Percentiles rank a stretch among this genome's conserved stretches.
These are phyloP conservation scores for Metopia argyrocephala DNA, from an alignment of 2,888 invertebrate genomes.

Conservation along the genomic window DNA sequence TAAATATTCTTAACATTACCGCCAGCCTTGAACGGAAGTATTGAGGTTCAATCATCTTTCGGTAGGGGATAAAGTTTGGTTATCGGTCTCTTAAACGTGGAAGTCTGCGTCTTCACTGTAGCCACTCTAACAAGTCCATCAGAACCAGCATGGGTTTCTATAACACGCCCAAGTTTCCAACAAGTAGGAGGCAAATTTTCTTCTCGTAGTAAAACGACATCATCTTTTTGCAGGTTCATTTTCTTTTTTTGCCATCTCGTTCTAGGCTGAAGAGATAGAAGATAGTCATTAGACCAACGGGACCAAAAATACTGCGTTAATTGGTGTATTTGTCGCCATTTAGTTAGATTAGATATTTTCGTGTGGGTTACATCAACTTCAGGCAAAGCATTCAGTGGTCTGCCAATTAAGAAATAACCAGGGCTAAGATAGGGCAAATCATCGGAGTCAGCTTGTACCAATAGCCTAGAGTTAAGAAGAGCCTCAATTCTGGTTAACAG, in stretches of 20 bases:
- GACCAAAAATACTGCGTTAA: constrained; percentile 6
- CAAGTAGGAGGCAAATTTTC: constrained; percentile 3
- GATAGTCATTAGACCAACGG: constrained; percentile 1
- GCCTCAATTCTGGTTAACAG: constrained; percentile 31
- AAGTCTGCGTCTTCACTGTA: not conserved
- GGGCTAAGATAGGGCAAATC: constrained; percentile 18
- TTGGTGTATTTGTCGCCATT: not conserved
- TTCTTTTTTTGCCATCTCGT: not conserved
- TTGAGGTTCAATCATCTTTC: constrained; percentile 17
- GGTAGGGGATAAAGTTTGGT: constrained; percentile 1
- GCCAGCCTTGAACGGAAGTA: not conserved
- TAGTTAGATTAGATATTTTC: not conserved
- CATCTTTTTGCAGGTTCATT: not conserved
- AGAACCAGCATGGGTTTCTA: constrained; percentile 23
- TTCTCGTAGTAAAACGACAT: constrained; percentile 9
- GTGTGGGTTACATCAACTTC: constrained; percentile 6
- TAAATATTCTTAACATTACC: constrained; percentile 24
- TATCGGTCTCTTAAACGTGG: not conserved
- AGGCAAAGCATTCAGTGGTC: constrained; percentile 14
- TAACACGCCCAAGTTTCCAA: constrained; percentile 13
- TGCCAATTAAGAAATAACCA: constrained; percentile 20
- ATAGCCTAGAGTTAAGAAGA: constrained; percentile 11
- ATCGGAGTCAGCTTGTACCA: constrained; percentile 22
- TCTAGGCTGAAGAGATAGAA: constrained; percentile 3
- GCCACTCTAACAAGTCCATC: constrained; percentile 16